Base-by-base conservation (phyloP, 2,888 invertebrate genomes). In the Seladonia tumulorum region DNA sequence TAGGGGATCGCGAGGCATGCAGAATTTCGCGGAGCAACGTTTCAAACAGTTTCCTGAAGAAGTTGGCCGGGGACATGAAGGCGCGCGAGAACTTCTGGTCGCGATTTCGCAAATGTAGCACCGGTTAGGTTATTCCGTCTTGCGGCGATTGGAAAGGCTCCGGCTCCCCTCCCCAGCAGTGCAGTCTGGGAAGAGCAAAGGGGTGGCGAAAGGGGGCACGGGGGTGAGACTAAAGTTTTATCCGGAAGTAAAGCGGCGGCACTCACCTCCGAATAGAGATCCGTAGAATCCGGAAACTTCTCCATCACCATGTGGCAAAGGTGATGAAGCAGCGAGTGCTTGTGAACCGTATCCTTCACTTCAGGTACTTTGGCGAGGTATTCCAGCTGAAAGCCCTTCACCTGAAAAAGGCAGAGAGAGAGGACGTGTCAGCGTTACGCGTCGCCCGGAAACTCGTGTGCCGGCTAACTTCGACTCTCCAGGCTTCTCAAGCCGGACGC, bases 271-370 rank as follows among this genome's bases (percentile, higher is more conserved):
- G 99, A 99, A 95, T 99, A 99, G 89, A 99, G 97, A 96, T 99
- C 99, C 29, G 98, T 98, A 35, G 98, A 98, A 91, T 99, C 99
- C 1, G 98, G 98, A 95, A 98, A 99, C 95, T 99, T 98, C 94
- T 99, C 99, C 96, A 99, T 98, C 87, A 99, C 99, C 96, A 99
- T 98, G 95, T 98, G 98, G 95, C 99, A 99, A 89, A 99, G 96
- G 95, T 99, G 99, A 95, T 99, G 99, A 85, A 99, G 96, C 85
- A 99, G 96, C 10, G 99, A 99, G 95, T 99, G 99, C 95, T 99
- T 99, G 95, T 99, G 99, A 66, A 99, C 99, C 0, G 99, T 99
- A 95, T 99, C 99, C 96, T 99, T 99, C 70, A 99, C 99, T 96
- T 99, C 99, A 93, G 99, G 99, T 93, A 99, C 98, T 96, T 99